Base-by-base conservation (phyloP, 2,113 vertebrate species). In the Ciconia maguari region DNA sequence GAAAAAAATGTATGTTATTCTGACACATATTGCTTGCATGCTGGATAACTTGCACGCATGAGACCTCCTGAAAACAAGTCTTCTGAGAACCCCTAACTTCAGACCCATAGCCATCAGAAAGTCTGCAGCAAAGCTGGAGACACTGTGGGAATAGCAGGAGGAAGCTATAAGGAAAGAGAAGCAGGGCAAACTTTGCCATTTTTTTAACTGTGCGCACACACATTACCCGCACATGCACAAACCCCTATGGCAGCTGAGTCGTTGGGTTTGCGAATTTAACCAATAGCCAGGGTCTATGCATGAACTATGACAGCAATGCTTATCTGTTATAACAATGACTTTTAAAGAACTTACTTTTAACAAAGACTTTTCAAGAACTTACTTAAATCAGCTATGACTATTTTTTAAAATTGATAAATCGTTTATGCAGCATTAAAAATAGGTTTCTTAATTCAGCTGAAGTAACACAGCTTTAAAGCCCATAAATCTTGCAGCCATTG, bases 211-310 rank as follows among this genome's bases (percentile, higher is more conserved):
- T 51, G 48, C 5, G 7, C 13, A 27, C 3, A 9, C 16, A 11
- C 0, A 1, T 48, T 68, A 52, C 36, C 52, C 57, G 54, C 1
- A 1, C 3, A 4, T 4, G 15, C n/a, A 42, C 4, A 61, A 49
- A 57, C 10, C 38, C 34, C 44, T 22, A 1, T 6, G 48, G 34
- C 60, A 70, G 54, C 51, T 70, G 60, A 70, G 68, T 26, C 3
- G 1, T 1, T 42, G 17, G 4, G 15, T 13, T 81, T 58, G 61
- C 38, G 30, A 71, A 68, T 71, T n/a, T 30, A 78, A 60, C 29
- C 12, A 78, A 9, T 9, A 66, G n/a, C 22, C 60, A 83, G 51
- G 18, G 20, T 48, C 34, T 60, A 0, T 46, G 52, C 70, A 81
- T 13, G 13, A 83, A 44, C 34, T 72, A 6, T 5, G 30, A 34